Conservation (phyloP, 2,888 invertebrate genomes). For the Nephrotoma flavescens region DNA sequence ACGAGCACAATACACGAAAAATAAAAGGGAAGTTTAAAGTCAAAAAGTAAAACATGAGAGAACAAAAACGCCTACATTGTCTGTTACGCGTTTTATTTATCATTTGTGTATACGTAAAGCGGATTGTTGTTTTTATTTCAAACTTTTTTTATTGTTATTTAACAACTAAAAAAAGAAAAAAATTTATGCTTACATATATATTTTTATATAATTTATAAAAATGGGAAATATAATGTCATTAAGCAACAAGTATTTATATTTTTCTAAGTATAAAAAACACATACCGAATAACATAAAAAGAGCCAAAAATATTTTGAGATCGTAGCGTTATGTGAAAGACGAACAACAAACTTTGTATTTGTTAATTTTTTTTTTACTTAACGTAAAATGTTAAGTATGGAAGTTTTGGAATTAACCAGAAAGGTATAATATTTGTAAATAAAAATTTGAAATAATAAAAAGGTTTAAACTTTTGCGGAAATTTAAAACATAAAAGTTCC, state of each 20-base stretch:
- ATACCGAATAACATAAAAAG: not conserved
- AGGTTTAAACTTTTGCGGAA: not conserved
- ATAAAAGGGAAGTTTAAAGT: not conserved
- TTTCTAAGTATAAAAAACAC: not conserved
- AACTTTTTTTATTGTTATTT: not conserved
- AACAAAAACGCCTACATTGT: not conserved
- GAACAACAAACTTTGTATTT: not conserved
- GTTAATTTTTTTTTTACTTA: not conserved
- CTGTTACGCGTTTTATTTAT: not conserved
- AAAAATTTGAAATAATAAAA: not conserved
- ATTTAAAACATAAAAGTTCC: not conserved
- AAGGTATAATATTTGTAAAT: not conserved
- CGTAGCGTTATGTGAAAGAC: not conserved
- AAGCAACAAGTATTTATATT: not conserved
- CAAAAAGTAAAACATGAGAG: not conserved
- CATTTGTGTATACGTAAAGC: not conserved
- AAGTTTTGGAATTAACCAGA: not conserved
- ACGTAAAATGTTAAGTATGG: not conserved
- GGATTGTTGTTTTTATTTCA: not conserved
- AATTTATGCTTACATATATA: not conserved
- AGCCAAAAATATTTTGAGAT: not conserved
- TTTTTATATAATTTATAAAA: not conserved
- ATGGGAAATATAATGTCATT: not conserved
- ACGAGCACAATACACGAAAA: not conserved
- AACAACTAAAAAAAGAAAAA: not conserved